Conservation (phyloP, 2,113 vertebrate species). For the Ramphastos sulfuratus region DNA sequence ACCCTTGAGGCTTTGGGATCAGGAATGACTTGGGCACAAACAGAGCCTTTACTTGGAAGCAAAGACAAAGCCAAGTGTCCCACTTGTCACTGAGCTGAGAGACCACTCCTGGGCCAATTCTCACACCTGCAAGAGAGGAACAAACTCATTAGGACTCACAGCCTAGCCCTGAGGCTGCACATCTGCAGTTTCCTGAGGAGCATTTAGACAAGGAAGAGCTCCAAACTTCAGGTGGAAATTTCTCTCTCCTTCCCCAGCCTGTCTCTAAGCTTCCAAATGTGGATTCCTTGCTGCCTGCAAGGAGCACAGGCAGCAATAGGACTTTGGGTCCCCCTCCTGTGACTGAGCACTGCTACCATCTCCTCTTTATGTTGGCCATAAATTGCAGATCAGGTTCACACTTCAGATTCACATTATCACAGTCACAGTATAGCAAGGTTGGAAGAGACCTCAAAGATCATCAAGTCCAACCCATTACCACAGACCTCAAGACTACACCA, state of each 20-base stretch:
- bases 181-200: neutral
- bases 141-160: neutral
- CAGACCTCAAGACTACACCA: no score
- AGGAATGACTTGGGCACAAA: accelerated
- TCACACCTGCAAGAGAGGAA: neutral
- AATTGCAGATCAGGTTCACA: neutral
- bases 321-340: neutral
- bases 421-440: no score
- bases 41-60: neutral
- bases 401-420: neutral
- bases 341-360: neutral
- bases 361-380: neutral
- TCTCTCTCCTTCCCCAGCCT: neutral
- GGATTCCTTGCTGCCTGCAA: neutral
- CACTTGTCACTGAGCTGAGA: neutral
- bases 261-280: neutral
- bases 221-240: neutral
- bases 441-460: no score
- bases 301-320: neutral
- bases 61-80: neutral
- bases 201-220: neutral
- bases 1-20: accelerated
- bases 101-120: neutral
- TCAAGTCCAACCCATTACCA: no score
- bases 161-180: neutral